A percentile compares a stretch with the other conserved stretches of the same genome.
phyloP scores from a whole-genome alignment of 2,888 invertebrate genomes.

The Drosophila leonis region DNA sequence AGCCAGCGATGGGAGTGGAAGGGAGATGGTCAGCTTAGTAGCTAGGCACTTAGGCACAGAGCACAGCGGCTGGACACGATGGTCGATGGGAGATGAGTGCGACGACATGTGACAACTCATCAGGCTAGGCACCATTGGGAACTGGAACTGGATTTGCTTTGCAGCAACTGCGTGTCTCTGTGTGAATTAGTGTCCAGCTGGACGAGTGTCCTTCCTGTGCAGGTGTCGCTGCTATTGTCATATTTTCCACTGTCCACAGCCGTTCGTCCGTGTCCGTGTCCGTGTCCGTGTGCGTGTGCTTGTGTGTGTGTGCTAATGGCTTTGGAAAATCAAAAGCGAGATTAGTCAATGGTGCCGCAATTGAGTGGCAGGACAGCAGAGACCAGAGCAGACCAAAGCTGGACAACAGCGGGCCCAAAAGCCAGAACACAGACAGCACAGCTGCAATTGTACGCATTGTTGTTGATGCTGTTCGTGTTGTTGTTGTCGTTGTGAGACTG shows the following conservation, averaged over 20 bases:
- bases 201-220: slow-evolving; percentile 32
- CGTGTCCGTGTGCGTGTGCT: slow-evolving; percentile 4
- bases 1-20: slow-evolving; percentile 4
- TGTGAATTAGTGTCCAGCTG: slow-evolving; percentile 59
- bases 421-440: slow-evolving; percentile 11
- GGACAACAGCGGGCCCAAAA: slow-evolving; percentile 24
- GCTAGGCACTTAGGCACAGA: slow-evolving; percentile 48
- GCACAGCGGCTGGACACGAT: slow-evolving; percentile 15
- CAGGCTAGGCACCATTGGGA: slow-evolving; percentile 66
- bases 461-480: slow-evolving; percentile 5
- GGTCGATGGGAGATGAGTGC: slow-evolving; percentile 37
- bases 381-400: slow-evolving; percentile 21
- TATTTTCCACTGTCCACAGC: slow-evolving; percentile 48
- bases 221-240: slow-evolving; percentile 62
- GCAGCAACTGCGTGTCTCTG: slow-evolving; percentile 9
- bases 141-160: slow-evolving; percentile 40
- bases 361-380: slow-evolving; percentile 60
- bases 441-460: slow-evolving; percentile 41
- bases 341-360: slow-evolving; percentile 69
- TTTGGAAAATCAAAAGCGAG: slow-evolving; percentile 69
- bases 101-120: slow-evolving; percentile 79
- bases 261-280: slow-evolving; percentile 20
- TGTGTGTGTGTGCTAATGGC: slow-evolving; percentile 55
- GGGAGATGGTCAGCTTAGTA: slow-evolving; percentile 47
- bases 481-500: slow-evolving; percentile 18